Percentiles rank a stretch among this genome's conserved stretches.
Conservation (phyloP, 2,888 invertebrate genomes). For the Micoletzkya japonica region DNA sequence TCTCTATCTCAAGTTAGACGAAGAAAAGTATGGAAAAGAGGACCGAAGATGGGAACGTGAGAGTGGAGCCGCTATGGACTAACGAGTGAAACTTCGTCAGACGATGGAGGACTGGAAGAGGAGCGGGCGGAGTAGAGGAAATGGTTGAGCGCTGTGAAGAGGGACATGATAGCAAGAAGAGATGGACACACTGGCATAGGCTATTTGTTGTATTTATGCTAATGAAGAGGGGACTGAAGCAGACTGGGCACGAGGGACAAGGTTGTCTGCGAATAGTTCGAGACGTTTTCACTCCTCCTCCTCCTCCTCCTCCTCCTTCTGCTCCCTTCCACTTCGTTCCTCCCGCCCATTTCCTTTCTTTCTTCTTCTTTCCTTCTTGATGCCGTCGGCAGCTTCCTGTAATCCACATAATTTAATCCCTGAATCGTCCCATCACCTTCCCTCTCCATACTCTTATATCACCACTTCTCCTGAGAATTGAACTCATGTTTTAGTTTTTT, state of each 20-base stretch:
- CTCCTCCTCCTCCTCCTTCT: background rate
- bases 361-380: background rate
- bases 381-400: background rate
- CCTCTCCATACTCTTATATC: too few relatives aligned
- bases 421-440: background rate
- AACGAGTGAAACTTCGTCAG: background rate
- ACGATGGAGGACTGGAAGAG: background rate
- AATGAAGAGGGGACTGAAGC: too few relatives aligned
- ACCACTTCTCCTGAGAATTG: too few relatives aligned
- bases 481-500: too few relatives aligned
- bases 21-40: background rate
- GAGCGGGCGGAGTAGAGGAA: background rate
- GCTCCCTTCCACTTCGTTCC: slow-evolving; percentile 1
- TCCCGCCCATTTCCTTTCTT: background rate
- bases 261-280: background rate
- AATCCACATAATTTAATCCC: background rate
- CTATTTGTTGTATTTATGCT: too few relatives aligned
- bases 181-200: too few relatives aligned
- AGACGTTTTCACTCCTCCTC: background rate
- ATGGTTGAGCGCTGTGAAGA: background rate
- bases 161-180: background rate
- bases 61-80: background rate
- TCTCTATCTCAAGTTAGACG: background rate
- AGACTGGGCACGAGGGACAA: too few relatives aligned
- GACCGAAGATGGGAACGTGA: background rate